Conservation (phyloP, 2,888 invertebrate genomes). For the Odontocerum albicorne region DNA sequence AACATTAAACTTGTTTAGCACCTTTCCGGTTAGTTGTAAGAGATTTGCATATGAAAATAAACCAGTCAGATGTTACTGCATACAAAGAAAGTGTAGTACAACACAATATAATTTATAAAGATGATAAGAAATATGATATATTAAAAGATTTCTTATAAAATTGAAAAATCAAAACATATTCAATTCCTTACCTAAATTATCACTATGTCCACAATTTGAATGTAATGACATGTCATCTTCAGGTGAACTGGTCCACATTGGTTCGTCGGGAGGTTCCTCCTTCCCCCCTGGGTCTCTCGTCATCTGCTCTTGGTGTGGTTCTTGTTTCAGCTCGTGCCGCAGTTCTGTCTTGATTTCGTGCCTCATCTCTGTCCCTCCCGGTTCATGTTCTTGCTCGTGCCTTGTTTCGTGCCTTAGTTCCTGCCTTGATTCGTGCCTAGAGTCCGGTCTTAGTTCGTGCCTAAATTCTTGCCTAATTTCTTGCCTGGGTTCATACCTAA, state of each 20-base stretch:
- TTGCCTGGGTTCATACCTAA: conserved; percentile 28
- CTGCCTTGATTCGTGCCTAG: conserved; percentile 28
- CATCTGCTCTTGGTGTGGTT: conserved; percentile 44
- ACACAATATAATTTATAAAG: too few species aligned
- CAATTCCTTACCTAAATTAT: conserved; percentile 58
- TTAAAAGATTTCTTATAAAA: not conserved
- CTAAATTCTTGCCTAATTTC: conserved; percentile 29
- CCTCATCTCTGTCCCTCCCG: conserved; percentile 23
- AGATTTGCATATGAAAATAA: too few species aligned
- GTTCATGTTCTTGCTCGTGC: conserved; percentile 29
- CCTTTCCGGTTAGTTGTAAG: too few species aligned
- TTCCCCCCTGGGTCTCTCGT: conserved; percentile 57
- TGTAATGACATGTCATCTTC: conserved; percentile 61
- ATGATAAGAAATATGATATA: not conserved
- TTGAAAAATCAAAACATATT: too few species aligned
- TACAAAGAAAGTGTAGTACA: too few species aligned
- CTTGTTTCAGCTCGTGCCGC: conserved; percentile 38
- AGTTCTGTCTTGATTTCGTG: conserved; percentile 30
- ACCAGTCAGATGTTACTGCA: too few species aligned
- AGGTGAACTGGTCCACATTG: conserved; percentile 57
- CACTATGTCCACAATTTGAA: conserved; percentile 58
- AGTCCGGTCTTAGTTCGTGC: conserved; percentile 30
- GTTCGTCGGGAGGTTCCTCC: conserved; percentile 58
- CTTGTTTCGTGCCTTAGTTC: conserved; percentile 30
- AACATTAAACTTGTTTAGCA: too few species aligned